phyloP scores from a whole-genome alignment of 2,888 invertebrate species.

The Nysson spinosus region DNA sequence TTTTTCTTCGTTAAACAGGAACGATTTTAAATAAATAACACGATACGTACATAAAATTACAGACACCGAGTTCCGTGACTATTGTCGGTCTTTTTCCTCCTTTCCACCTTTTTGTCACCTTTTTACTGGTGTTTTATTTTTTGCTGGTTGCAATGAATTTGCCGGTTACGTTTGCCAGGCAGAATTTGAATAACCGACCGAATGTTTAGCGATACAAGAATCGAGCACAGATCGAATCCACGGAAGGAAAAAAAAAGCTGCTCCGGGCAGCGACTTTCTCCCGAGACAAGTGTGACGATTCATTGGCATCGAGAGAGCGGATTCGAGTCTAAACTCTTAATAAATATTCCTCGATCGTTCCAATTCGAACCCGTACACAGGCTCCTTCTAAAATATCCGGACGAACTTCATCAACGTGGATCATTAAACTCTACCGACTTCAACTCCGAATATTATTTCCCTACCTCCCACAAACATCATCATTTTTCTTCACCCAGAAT shows the following conservation, averaged over 20 bases:
- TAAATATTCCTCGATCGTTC: slow-evolving; percentile 20
- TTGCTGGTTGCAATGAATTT: no score
- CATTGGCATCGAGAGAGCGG: slow-evolving; percentile 20
- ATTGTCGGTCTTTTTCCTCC: no score
- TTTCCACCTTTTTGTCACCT: no score
- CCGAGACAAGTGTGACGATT: slow-evolving; percentile 50
- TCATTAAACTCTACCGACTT: no score
- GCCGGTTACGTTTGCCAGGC: no score
- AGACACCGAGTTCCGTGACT: background rate
- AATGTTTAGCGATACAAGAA: slow-evolving; percentile 27
- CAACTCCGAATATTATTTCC: no score
- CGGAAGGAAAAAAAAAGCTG: slow-evolving; percentile 38
- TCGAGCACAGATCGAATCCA: slow-evolving; percentile 45
- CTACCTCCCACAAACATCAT: no score
- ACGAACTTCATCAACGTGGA: no score
- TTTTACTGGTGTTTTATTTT: no score
- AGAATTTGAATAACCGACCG: slow-evolving; percentile 3
- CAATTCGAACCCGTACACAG: background rate
- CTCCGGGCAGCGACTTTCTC: slow-evolving; percentile 53
- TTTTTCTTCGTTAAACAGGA: background rate
- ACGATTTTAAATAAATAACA: slow-evolving; percentile 34
- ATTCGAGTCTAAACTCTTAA: slow-evolving; percentile 27
- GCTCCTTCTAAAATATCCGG: no score
- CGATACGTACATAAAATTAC: background rate
- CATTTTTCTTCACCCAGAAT: no score